These are phyloP conservation scores for Agelastica alni DNA, from an alignment of 2,888 invertebrate species.

Conservation along the genomic window DNA sequence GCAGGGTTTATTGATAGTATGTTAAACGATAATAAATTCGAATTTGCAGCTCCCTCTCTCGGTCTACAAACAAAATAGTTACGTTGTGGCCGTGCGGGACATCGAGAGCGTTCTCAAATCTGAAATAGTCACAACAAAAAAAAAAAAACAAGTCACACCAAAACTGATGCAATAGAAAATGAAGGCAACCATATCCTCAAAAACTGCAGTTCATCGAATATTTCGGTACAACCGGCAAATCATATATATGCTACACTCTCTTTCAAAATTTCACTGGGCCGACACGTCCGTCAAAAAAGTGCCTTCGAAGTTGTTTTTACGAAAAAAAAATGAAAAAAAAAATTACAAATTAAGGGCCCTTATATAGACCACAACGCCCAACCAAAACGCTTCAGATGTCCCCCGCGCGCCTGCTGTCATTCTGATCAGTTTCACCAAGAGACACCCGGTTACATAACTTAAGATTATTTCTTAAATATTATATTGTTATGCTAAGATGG, in stretches of 20 bases:
- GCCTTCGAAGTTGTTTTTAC: slow-evolving; percentile 93
- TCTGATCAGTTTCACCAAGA: slow-evolving; percentile 56
- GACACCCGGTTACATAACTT: slow-evolving; percentile 59
- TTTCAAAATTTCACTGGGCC: slow-evolving; percentile 82
- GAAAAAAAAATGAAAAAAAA: slow-evolving; percentile 70
- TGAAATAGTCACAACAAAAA: slow-evolving; percentile 74
- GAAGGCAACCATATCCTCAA: slow-evolving; percentile 73
- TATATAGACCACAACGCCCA: slow-evolving; percentile 82
- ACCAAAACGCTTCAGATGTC: slow-evolving; percentile 60
- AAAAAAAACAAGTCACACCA: slow-evolving; percentile 68
- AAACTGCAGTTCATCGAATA: slow-evolving; percentile 56
- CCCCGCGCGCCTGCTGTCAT: slow-evolving; percentile 51
- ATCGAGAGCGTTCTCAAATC: slow-evolving; percentile 69
- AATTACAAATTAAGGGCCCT: slow-evolving; percentile 82
- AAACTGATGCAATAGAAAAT: slow-evolving; percentile 80
- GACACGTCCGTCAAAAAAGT: slow-evolving; percentile 94
- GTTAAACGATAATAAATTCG: no score
- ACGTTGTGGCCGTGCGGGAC: slow-evolving; percentile 44
- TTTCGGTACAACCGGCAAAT: slow-evolving; percentile 56
- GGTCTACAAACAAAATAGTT: slow-evolving; percentile 24
- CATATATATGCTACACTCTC: no score
- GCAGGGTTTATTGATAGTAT: no score
- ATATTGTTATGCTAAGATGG: slow-evolving; percentile 59
- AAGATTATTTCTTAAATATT: slow-evolving; percentile 60
- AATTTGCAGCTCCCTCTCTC: no score